A percentile compares a stretch with the other conserved stretches of the same genome.
Conservation (phyloP, 2,888 invertebrate genomes). For the Phasia obesa region DNA sequence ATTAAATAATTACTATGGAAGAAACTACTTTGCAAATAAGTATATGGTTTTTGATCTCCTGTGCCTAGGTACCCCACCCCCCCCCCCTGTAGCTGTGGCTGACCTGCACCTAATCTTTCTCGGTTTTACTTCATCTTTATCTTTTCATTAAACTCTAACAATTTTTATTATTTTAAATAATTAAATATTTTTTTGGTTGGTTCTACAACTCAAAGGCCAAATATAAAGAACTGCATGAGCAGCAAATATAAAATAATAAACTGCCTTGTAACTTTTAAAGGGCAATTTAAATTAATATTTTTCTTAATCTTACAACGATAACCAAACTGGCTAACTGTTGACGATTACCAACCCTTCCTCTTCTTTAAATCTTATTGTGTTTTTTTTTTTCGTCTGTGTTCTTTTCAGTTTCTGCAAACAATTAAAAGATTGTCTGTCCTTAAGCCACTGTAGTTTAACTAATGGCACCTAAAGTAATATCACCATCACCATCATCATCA, state of each 20-base stretch:
- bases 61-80: no score
- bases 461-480: no score
- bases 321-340: neutral
- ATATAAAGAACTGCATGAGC: neutral
- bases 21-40: no score
- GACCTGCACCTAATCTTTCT: no score
- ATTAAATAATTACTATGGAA: no score
- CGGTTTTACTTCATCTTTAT: no score
- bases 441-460: slow-evolving; percentile 11
- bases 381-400: neutral
- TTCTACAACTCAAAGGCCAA: neutral
- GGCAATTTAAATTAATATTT: slow-evolving; percentile 58
- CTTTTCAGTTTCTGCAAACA: slow-evolving; percentile 19
- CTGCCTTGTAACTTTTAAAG: slow-evolving; percentile 14
- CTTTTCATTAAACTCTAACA: no score
- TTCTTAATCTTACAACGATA: slow-evolving; percentile 26
- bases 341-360: neutral
- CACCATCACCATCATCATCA: neutral
- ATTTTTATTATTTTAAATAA: no score
- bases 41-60: no score
- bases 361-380: neutral
- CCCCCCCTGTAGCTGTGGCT: no score
- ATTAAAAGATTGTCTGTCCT: slow-evolving; percentile 53
- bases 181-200: no score
- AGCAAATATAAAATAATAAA: neutral